These are phyloP conservation scores for Mustela erminea DNA, from an alignment of 2,797 vertebrate species.

Conservation along the genomic window DNA sequence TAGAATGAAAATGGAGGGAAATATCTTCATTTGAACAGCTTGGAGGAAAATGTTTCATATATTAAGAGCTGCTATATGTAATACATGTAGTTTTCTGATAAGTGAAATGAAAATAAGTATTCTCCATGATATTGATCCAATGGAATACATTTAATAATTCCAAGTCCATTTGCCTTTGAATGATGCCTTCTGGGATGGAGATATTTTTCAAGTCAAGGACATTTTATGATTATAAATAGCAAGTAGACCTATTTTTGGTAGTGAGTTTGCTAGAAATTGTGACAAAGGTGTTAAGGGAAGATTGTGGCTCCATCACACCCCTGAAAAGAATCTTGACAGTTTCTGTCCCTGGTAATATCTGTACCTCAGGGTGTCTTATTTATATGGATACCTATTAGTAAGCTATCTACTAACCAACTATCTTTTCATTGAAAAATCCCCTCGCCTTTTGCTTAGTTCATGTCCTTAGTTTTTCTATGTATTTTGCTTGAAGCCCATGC, in stretches of 20 bases:
- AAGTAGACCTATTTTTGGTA: conserved; percentile 47
- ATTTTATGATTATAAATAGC: conserved; percentile 63
- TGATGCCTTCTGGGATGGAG: conserved; percentile 52
- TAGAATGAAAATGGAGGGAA: conserved; percentile 67
- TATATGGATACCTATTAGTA: neutral
- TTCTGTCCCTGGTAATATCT: neutral
- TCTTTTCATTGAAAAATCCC: neutral
- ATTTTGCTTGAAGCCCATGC: neutral
- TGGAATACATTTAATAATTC: conserved; percentile 67
- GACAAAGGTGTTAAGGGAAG: conserved; percentile 25
- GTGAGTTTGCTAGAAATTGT: conserved; percentile 33
- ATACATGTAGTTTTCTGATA: conserved; percentile 57
- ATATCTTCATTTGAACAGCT: conserved; percentile 72
- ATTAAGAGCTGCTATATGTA: conserved; percentile 68
- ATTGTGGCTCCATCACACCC: neutral
- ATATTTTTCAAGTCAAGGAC: conserved; percentile 61
- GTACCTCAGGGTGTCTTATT: neutral
- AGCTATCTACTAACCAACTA: neutral
- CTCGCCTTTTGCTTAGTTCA: conserved; percentile 3
- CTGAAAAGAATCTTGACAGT: conserved; percentile 10
- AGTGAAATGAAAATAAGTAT: conserved; percentile 71
- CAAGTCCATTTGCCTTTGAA: conserved; percentile 74
- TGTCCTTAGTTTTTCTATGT: neutral
- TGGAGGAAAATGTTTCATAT: conserved; percentile 25
- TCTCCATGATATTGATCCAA: conserved; percentile 68